These are phyloP conservation scores for Adelosebastes latens DNA, from an alignment of 2,797 vertebrate species.

Conservation along the genomic window DNA sequence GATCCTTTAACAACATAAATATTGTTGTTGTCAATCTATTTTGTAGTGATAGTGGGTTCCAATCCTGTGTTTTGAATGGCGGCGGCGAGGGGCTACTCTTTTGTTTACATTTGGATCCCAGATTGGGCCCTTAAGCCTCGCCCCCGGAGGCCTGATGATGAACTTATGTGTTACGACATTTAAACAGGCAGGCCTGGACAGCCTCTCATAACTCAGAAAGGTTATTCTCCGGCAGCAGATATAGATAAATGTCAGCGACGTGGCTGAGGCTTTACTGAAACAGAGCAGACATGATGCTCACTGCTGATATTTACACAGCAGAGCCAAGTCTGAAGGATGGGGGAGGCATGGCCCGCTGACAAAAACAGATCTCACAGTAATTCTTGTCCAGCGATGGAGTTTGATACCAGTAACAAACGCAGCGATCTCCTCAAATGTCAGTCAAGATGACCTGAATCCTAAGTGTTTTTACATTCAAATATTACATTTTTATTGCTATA, in stretches of 20 bases:
- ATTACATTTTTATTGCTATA: background rate
- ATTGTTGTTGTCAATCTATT: constrained; percentile 11
- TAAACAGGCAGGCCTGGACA: constrained; percentile 63
- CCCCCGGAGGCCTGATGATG: constrained; percentile 62
- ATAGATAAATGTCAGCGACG: constrained; percentile 76
- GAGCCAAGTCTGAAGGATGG: constrained; percentile 39
- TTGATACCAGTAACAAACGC: constrained; percentile 1
- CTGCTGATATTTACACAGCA: constrained; percentile 72
- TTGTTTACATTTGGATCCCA: constrained; percentile 58
- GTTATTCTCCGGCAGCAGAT: constrained; percentile 75
- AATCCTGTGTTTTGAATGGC: constrained; percentile 11
- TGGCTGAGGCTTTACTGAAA: constrained; percentile 62
- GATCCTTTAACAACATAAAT: constrained; percentile 10
- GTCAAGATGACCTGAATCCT: constrained; percentile 4
- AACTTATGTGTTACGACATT: constrained; percentile 76
- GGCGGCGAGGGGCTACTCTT: background rate
- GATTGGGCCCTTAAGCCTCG: constrained; percentile 53
- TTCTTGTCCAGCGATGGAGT: constrained; percentile 19
- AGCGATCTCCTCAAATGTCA: constrained; percentile 33
- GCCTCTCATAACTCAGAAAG: constrained; percentile 76
- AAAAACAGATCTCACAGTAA: constrained; percentile 22
- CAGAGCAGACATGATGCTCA: constrained; percentile 65
- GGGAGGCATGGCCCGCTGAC: constrained; percentile 27
- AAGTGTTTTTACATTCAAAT: background rate
- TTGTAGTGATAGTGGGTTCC: background rate